Base-by-base conservation (phyloP, 2,797 vertebrate species). In the Mico argentatus region DNA sequence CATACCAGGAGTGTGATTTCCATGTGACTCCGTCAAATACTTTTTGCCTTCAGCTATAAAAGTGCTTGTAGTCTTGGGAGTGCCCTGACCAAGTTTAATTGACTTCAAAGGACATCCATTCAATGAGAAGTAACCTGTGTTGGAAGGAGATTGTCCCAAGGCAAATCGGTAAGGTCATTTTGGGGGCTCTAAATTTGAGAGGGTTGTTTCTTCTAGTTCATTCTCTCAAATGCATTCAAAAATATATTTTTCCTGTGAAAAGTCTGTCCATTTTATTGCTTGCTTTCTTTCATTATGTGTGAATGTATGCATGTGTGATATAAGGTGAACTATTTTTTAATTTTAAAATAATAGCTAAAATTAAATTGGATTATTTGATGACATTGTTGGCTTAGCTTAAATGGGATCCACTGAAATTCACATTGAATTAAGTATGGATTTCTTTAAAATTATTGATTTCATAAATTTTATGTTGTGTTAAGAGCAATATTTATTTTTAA, bases 161-260 rank as follows among this genome's bases (percentile, higher is more conserved):
- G 96, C 79, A 94, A 97, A 97, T 95, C 86, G 96, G 89, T 96
- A 72, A 88, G 33, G 88, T 96, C 67, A 88, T 83, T 90, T 73
- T 61, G 19, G 57, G 22, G 67, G 14, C 48, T 88, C 15, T 20
- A 85, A 17, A 0, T 95, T 88, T 73, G 22, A 76, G 55, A 95
- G 26, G n/a, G 15, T 86, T 86, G 19, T 96, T 96, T 88, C 39
- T 91, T 84, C 19, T 70, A 77, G 39, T 77, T 83, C 26, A 50
- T 81, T 92, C 7, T 89, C 9, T 94, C 8, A 59, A 67, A 67
- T 27, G 7, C 19, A 79, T 61, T 20, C 19, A 41, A 88, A 33
- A 88, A 26, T 13, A 36, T 9, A 26, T 10, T 70, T 85, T 87
- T 39, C 22, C 55, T 33, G 50, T 92, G 39, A 20, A 75, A 94